phyloP scores from a whole-genome alignment of 2,888 invertebrate species.

The Drosophila kokeensis region DNA sequence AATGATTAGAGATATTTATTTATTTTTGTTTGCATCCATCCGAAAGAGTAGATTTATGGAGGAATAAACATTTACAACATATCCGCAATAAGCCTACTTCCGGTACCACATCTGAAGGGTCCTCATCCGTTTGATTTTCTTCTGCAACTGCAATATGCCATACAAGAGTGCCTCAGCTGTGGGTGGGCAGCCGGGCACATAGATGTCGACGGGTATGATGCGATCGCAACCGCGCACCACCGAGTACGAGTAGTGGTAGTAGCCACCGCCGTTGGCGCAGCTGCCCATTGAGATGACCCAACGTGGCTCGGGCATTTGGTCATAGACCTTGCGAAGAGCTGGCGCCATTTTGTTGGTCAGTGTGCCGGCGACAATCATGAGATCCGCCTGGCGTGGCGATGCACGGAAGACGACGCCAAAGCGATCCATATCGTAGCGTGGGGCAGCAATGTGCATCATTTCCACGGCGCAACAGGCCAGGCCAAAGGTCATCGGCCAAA shows the following conservation, averaged over 20 bases:
- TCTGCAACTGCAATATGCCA: constrained; percentile 97
- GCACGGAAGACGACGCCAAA: constrained; percentile 99
- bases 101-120: constrained; percentile 97
- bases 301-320: constrained; percentile 98
- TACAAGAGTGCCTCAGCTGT: constrained; percentile 98
- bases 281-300: constrained; percentile 99
- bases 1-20: not conserved
- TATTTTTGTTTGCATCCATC: not conserved
- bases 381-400: constrained; percentile 97
- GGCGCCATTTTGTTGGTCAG: constrained; percentile 99
- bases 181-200: constrained; percentile 99
- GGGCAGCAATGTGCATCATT: constrained; percentile 99
- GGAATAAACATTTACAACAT: not conserved
- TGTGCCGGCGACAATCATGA: constrained; percentile 99
- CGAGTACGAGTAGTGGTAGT: constrained; percentile 99
- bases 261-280: constrained; percentile 99
- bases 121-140: constrained; percentile 97
- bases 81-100: constrained; percentile 84
- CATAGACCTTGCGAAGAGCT: constrained; percentile 97
- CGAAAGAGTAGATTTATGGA: not conserved
- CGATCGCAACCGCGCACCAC: constrained; percentile 99
- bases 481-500: constrained; percentile 99
- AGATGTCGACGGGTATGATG: constrained; percentile 98
- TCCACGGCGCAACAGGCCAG: constrained; percentile 99
- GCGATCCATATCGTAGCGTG: constrained; percentile 99